A percentile compares a stretch with the other conserved stretches of the same genome.
phyloP scores from a whole-genome alignment of 2,888 invertebrate genomes.

The Charanyca ferruginea region DNA sequence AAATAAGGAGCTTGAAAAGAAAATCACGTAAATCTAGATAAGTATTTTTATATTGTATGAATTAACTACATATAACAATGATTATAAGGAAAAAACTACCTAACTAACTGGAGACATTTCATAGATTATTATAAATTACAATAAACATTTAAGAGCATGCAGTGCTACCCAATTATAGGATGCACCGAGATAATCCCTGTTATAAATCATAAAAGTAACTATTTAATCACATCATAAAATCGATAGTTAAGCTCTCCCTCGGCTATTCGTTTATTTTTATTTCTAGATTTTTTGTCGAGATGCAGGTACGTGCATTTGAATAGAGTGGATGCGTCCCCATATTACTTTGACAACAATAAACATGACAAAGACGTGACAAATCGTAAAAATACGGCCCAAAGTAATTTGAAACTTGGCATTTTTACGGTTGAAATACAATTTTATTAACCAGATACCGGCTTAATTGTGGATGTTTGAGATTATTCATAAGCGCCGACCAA shows the following conservation, averaged over 20 bases:
- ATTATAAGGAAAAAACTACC: not conserved
- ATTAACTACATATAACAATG: too few species aligned
- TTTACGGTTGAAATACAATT: constrained; percentile 23
- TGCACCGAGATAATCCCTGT: constrained; percentile 25
- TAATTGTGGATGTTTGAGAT: constrained; percentile 38
- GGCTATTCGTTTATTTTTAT: constrained; percentile 14
- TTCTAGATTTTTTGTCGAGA: constrained; percentile 39
- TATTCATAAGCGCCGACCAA: constrained; percentile 39
- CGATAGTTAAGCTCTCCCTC: constrained; percentile 23
- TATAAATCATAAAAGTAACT: constrained; percentile 57
- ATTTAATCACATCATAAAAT: constrained; percentile 50
- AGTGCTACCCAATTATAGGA: constrained; percentile 24
- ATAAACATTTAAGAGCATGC: constrained; percentile 1
- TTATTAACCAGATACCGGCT: constrained; percentile 30
- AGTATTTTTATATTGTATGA: too few species aligned
- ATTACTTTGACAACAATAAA: not conserved
- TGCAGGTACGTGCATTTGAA: constrained; percentile 48
- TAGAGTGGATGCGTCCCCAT: constrained; percentile 12
- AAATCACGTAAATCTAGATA: not conserved
- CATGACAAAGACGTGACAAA: constrained; percentile 36
- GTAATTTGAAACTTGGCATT: not conserved
- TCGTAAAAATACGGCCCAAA: constrained; percentile 19
- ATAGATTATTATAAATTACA: constrained; percentile 1
- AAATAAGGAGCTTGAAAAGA: not conserved
- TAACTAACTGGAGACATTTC: not conserved